These are phyloP conservation scores for Trichonephila clavata DNA, from an alignment of 1,140 invertebrate genomes.

Conservation along the genomic window DNA sequence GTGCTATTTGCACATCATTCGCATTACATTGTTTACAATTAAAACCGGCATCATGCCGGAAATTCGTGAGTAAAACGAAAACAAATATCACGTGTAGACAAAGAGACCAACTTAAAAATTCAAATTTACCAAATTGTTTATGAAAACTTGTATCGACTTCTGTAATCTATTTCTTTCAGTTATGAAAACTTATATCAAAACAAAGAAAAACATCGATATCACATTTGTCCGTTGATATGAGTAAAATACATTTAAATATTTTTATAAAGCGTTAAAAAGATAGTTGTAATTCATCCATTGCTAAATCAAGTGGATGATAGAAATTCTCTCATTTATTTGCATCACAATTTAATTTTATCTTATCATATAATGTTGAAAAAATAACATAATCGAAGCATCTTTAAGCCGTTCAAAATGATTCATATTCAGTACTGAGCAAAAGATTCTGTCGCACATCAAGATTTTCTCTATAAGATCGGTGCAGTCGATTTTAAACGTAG, in stretches of 20 bases:
- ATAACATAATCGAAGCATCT: not conserved
- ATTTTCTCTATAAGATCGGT: too few species aligned
- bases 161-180: not conserved
- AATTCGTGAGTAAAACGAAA: not conserved
- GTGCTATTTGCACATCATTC: not conserved
- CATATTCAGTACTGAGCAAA: too few species aligned
- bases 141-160: too few species aligned
- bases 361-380: not conserved
- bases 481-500: too few species aligned
- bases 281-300: not conserved
- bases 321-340: not conserved
- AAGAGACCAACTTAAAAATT: not conserved
- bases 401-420: too few species aligned
- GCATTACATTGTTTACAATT: not conserved
- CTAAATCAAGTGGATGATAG: not conserved
- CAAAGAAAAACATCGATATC: not conserved
- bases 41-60: not conserved
- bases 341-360: not conserved
- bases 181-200: not conserved
- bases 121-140: not conserved
- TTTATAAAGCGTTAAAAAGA: not conserved
- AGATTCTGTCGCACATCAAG: too few species aligned
- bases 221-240: not conserved
- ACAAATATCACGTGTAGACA: not conserved
- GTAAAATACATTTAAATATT: not conserved